Conservation (phyloP, 1,140 invertebrate species). For the Ceratosolen solmsi region DNA sequence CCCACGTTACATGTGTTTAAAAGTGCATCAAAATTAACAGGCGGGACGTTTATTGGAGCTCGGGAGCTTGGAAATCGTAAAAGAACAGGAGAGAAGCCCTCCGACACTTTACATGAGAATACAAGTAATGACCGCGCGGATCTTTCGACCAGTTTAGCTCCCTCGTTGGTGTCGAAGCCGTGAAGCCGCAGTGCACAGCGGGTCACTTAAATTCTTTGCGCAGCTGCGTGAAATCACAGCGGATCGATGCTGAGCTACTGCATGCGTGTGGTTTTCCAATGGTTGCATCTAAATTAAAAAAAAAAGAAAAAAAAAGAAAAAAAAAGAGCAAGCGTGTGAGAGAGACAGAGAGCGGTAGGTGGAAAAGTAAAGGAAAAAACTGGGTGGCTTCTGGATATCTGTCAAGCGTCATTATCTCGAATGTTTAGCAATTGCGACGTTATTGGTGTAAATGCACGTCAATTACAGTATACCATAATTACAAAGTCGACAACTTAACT, state of each 20-base stretch:
- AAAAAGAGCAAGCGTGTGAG: too few relatives aligned
- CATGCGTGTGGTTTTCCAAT: constrained; percentile 37
- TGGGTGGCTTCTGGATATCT: constrained; percentile 34
- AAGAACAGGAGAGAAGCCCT: neutral
- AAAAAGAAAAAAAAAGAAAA: neutral
- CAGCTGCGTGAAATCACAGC: constrained; percentile 27
- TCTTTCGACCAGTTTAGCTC: neutral
- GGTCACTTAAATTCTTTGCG: constrained; percentile 32
- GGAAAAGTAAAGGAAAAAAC: neutral
- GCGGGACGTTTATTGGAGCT: neutral
- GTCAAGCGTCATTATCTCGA: constrained; percentile 39
- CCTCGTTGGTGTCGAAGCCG: neutral
- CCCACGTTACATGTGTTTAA: neutral
- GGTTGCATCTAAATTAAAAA: constrained; percentile 15
- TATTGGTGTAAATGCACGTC: constrained; percentile 15
- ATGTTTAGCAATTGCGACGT: neutral
- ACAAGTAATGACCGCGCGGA: neutral
- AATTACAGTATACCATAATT: constrained; percentile 31
- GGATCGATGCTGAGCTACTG: constrained; percentile 41
- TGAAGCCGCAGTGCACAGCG: constrained; percentile 18
- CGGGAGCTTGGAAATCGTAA: neutral
- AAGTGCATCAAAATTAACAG: neutral
- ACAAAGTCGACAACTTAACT: neutral
- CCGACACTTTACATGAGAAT: neutral
- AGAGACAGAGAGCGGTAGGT: neutral